Base-by-base conservation (phyloP, 2,113 vertebrate genomes). In the Lagopus muta region DNA sequence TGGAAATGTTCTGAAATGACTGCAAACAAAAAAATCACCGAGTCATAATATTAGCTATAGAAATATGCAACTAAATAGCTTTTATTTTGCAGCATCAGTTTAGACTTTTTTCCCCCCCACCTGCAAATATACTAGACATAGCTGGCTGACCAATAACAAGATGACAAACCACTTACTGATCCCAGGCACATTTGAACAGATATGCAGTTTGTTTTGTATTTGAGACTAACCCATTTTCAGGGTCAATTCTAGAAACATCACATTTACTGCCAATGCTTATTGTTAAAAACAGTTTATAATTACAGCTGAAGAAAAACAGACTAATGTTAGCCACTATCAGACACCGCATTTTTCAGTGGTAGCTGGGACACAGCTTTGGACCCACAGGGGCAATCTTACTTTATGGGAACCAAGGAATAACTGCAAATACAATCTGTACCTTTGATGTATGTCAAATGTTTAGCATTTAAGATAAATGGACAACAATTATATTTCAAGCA, bases 291-390 rank as follows among this genome's bases (percentile, higher is more conserved):
- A 42, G 9, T 7, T 72, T 1, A 43, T 24, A 82, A 67, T 48
- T 24, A 66, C 6, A 57, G 38, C 82, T 76, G 42, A 70, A 65
- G 36, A 62, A 17, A 40, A 91, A 81, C 13, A 52, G 42, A 2
- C 2, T 27, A 47, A 0, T 32, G 57, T 12, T 10, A 40, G 6
- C 13, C 38, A 60, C 7, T 55, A 36, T 0, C 3, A 9, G 58
- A 60, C 47, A 65, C 7, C 6, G 8, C 4, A 50, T 38, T 55
- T 67, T 71, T 69, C 9, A 57, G 17, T 27, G 6, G 27, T 40
- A 34, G 24, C 14, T 80, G 10, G 30, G 50, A 66, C 14, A 34
- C 2, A 62, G 36, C 13, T n/a, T 54, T 18, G 12, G 11, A 89
- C 19, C 57, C 55, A 13, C 48, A 24, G 11, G 4, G 7, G 8